Base-by-base conservation (phyloP, 2,888 invertebrate species). In the Agriotes lineatus region DNA sequence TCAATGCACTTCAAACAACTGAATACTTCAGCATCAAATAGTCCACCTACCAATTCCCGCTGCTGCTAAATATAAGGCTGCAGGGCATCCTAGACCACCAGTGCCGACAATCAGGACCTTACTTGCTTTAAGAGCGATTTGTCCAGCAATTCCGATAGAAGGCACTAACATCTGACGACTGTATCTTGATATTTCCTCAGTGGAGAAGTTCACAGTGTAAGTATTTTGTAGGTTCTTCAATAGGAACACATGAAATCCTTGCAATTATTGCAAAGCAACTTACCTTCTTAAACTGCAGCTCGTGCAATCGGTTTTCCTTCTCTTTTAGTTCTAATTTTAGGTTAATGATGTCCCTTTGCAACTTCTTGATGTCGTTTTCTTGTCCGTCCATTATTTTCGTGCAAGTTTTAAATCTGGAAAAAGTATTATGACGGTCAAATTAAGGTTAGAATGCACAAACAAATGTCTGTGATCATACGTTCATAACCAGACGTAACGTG, bases 21-120 rank as follows among this genome's bases (percentile, higher is more conserved):
- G 39, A 6, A 42, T 14, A 9, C 14, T 14, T 42, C 16, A 19
- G 7, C 18, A 42, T 3, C 12, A 3, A 42, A 2, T 10, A 42
- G 3, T 48, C 10, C 57, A 74, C 83, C 82, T 81, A 86, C 96
- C 97, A 44, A 97, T 86, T 1, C 99, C 99, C 60, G 96, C 94
- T 0, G 94, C 93, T 1, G 93, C 92, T 6, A 99, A 85, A 83
- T 99, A 99, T 30, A 94, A 87, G 0, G 95, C 92, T 2, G 95
- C 92, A 0, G 99, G 99, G 82, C 98, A 99, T 0, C 99, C 99
- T 0, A 99, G 86, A 0, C 99, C 99, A 0, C 99, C 99, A 20
- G 93, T 91, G 0, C 99, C 99, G 0, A 99, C 94, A 50, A 99
- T 89, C n/a, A 99, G 86, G 22, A 96, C 93, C 16, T 90, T 89